Evolutionary conservation across 2,113 vertebrate genomes (phyloP).

Genomic region (Hassar affinis): DNA sequence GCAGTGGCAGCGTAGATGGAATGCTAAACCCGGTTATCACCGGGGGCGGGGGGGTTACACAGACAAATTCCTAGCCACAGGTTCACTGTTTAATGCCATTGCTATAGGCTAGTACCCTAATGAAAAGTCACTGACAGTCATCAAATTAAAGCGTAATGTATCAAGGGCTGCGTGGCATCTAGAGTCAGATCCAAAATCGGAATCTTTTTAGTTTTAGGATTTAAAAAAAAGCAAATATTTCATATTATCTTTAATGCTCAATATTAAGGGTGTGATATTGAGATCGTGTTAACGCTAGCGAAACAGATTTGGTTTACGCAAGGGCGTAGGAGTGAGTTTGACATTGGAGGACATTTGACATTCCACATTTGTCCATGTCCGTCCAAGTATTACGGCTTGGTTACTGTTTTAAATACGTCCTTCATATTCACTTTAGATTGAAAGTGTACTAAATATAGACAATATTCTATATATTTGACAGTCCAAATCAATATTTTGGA

Average conservation of each 20-base stretch:
- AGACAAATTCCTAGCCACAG: not conserved
- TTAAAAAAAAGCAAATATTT: not conserved
- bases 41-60: no score
- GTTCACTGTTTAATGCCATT: not conserved
- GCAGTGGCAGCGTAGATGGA: conserved; percentile 10
- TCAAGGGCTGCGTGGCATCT: not conserved
- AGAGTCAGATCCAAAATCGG: not conserved
- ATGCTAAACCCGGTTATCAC: conserved; percentile 5
- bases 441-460: no score
- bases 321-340: no score
- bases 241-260: not conserved
- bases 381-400: no score
- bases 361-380: no score
- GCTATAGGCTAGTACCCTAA: not conserved
- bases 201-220: not conserved
- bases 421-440: no score
- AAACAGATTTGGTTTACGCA: no score
- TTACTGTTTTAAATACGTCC: no score
- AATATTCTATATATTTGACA: no score
- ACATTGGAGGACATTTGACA: no score
- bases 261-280: not conserved
- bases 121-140: not conserved
- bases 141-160: not conserved
- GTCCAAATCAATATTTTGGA: no score
- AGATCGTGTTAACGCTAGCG: not conserved